Base-by-base conservation (phyloP, 2,888 invertebrate species). In the Taenaris catops region DNA sequence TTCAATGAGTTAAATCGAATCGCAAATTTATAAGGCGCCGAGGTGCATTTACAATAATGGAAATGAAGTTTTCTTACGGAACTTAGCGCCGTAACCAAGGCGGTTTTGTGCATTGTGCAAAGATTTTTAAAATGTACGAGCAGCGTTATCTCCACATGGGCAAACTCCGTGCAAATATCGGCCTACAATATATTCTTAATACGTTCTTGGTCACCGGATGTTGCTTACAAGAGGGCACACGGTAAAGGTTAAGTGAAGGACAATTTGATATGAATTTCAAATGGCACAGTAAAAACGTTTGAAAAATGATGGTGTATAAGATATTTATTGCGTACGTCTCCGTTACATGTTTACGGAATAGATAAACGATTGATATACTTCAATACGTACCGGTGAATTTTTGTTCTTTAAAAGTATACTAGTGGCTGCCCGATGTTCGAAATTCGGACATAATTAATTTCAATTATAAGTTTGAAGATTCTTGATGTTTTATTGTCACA, bases 191-290 rank as follows among this genome's bases (percentile, higher is more conserved):
- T n/a, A 44, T 48, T 40, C 34, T 44, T 43, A 20, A 43, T 36
- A 39, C 26, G 50, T 39, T 47, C 46, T 48, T 46, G 48, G 41
- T 34, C 58, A 61, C 71, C 75, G 76, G 76, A 75, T 75, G 72
- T 75, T 59, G 48, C 63, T 69, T 61, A 60, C 61, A 53, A 53
- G 46, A 47, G 34, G 38, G 34, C 26, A 38, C 31, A 34, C 49
- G 44, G 53, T 48, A 58, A 68, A 76, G 79, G 78, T 70, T 68
- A 72, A 34, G 41, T 55, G 75, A 80, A 83, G 81, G 81, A 75
- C 80, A 62, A 42, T 44, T 44, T 46, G 58, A 59, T 76, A 78
- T 76, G 68, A 65, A 72, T 58, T 59, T 54, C 55, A 64, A 63
- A 63, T 58, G 44, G 41, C 49, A 51, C 55, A 54, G 53, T 48